Evolutionary conservation across 2,797 vertebrate genomes (phyloP), one percentile per base, ranked within the genome.

Genomic region (Chromobotia macracanthus): DNA sequence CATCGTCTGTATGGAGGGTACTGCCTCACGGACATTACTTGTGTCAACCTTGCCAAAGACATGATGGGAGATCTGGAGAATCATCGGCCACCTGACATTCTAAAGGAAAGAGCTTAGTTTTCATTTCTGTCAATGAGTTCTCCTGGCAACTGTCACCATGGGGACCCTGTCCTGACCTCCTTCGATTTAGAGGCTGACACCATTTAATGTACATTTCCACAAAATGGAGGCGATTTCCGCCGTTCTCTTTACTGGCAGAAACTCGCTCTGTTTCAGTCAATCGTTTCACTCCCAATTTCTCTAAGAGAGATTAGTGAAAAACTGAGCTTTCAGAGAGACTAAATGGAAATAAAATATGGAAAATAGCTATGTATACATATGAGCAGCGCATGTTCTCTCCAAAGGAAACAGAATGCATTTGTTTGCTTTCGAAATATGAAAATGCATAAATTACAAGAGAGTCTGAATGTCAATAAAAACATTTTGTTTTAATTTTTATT

Each of bases 41-140:
- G 91, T 91, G 92, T 94, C 93, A 94, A 88, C 92, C 87, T 92
- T 92, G 92, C 91, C 92, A 92, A 88, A 86, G 89, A 88, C 91
- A 88, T 90, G 90, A 92, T 86, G 88, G 89, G 86, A 86, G 91
- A 92, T 89, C 91, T 82, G 89, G 89, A 91, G 92, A 91, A 89
- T 89, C 90, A 90, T 92, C 91, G 90, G 88, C 16, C 83, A 90
- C 89, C 87, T 87, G 91, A 88, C 91, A 92, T 90, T 92, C 91
- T 86, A 75, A 73, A 68, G 75, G 73, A 56, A 80, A 73, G 48
- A 63, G 71, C 58, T 66, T 31, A 51, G 71, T 89, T 46, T 28
- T 70, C 80, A 75, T 63, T 79, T 77, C 79, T 61, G 82, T 84
- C 84, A 75, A 41, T 70, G 66, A 61, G 75, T 58, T 77, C 87